Conservation (phyloP, 2,113 vertebrate genomes). For the Bubalus kerabau region DNA sequence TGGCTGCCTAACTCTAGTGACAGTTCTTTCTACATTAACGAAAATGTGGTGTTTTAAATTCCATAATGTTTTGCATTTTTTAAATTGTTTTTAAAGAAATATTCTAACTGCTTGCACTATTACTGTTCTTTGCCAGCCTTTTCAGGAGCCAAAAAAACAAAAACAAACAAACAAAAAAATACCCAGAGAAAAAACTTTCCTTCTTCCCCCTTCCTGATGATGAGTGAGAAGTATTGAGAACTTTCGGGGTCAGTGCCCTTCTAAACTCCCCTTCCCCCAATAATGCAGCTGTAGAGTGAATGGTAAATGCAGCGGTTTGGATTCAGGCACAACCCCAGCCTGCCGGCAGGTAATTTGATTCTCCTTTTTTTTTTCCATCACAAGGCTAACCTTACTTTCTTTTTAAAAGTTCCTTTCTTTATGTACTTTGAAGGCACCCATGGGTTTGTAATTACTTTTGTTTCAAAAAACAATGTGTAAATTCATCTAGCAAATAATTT, state of each 20-base stretch:
- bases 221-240: constrained; percentile 85
- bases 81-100: constrained; percentile 72
- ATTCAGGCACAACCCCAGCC: constrained; percentile 78
- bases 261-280: constrained; percentile 85
- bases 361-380: constrained; percentile 72
- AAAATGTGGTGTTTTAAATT: constrained; percentile 63
- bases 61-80: constrained; percentile 71
- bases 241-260: constrained; percentile 81
- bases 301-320: constrained; percentile 81
- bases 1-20: constrained; percentile 75
- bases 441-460: constrained; percentile 29
- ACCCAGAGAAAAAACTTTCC: constrained; percentile 86
- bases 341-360: constrained; percentile 83
- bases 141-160: constrained; percentile 86
- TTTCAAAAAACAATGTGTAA: background rate
- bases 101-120: constrained; percentile 84
- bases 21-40: constrained; percentile 64
- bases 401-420: constrained; percentile 52
- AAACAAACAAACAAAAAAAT: constrained; percentile 80
- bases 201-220: constrained; percentile 85
- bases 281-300: constrained; percentile 80
- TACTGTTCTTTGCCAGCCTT: constrained; percentile 89
- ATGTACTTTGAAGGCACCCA: constrained; percentile 45
- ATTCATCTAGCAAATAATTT: constrained; percentile 24
- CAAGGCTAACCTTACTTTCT: constrained; percentile 54